Percentiles rank a stretch among this genome's conserved stretches.
phyloP scores from a whole-genome alignment of 2,888 invertebrate species.

The Tanypteryx hageni region DNA sequence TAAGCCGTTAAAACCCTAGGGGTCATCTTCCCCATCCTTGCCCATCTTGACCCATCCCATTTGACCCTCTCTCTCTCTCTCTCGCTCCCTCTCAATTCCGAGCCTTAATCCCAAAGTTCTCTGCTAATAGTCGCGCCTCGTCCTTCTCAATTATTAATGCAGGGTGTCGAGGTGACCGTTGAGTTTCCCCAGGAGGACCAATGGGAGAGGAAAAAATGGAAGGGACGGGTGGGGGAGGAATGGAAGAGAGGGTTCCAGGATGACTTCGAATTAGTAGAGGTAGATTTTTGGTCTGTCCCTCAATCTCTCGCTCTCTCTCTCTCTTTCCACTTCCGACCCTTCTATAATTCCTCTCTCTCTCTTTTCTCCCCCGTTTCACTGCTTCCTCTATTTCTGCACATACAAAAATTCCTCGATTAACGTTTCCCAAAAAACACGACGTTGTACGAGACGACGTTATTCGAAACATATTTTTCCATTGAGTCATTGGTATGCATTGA shows the following conservation, averaged over 20 bases:
- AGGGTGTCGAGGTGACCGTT: conserved; percentile 56
- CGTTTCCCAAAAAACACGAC: too few species aligned
- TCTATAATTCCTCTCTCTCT: background rate
- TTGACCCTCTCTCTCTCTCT: conserved; percentile 7
- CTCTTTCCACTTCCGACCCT: background rate
- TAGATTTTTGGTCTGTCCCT: background rate
- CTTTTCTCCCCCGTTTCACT: too few species aligned
- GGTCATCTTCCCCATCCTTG: background rate
- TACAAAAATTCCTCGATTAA: too few species aligned
- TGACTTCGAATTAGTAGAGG: conserved; percentile 43
- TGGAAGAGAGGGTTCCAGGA: conserved; percentile 4
- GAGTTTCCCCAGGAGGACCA: conserved; percentile 5
- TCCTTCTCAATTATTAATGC: conserved; percentile 60
- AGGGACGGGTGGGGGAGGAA: background rate
- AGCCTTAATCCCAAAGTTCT: conserved; percentile 59
- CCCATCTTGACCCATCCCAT: conserved; percentile 46
- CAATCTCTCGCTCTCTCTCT: background rate
- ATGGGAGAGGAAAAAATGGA: background rate
- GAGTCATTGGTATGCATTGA: too few species aligned
- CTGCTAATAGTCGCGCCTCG: conserved; percentile 58
- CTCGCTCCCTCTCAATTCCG: conserved; percentile 42
- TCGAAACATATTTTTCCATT: too few species aligned
- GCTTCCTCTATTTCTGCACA: too few species aligned
- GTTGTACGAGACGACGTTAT: too few species aligned
- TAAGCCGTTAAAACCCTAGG: conserved; percentile 55